Conservation (phyloP, 2,113 vertebrate species). For the Ariopsis seemanni region DNA sequence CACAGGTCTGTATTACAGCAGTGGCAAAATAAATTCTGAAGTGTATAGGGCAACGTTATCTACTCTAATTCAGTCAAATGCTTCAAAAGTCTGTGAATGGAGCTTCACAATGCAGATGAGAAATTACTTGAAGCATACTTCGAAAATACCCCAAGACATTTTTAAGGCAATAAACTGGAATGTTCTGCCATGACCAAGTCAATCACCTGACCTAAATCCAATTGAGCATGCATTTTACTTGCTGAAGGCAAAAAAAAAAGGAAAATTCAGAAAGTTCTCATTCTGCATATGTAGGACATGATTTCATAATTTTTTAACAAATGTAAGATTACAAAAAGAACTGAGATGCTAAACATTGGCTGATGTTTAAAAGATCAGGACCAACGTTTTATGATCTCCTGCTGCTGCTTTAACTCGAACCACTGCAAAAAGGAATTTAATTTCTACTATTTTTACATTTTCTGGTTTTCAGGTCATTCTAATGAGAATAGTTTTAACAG, state of each 20-base stretch:
- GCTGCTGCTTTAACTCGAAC: background rate
- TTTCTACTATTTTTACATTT: background rate
- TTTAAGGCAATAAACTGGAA: background rate
- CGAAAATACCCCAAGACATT: background rate
- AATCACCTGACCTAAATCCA: background rate
- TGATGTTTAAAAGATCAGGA: background rate
- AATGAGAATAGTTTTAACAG: conserved; percentile 4
- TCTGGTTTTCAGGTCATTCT: conserved; percentile 2
- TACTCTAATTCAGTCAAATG: no score
- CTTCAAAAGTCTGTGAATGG: no score
- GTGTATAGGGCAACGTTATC: no score
- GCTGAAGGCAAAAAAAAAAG: background rate
- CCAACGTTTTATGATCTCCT: conserved; percentile 1
- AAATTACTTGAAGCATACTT: background rate
- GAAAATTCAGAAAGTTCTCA: background rate
- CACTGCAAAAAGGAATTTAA: conserved; percentile 18
- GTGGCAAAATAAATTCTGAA: background rate
- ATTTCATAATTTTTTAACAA: background rate
- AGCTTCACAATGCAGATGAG: background rate
- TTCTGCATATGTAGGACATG: background rate
- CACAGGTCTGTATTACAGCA: background rate
- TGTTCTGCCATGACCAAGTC: background rate
- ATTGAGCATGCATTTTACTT: background rate
- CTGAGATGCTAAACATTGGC: background rate
- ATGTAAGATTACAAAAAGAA: background rate